Percentiles rank a stretch among this genome's conserved stretches.
These are phyloP conservation scores for Cirrhinus molitorella DNA, from an alignment of 2,797 vertebrate genomes.

Conservation along the genomic window DNA sequence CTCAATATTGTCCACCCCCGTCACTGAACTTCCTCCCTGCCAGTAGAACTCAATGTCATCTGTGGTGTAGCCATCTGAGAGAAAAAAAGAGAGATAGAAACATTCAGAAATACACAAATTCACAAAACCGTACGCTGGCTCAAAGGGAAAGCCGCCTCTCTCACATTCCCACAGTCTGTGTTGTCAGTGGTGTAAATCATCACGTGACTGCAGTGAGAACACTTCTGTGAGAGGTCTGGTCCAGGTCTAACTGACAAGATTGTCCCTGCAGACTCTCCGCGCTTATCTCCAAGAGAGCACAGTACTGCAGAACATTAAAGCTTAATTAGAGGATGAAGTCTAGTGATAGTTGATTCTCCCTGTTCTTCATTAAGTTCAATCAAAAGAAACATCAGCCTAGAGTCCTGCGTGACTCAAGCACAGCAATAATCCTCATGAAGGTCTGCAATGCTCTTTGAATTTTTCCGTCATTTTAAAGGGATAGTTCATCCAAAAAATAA, in stretches of 20 bases:
- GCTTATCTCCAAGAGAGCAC: conserved; percentile 48
- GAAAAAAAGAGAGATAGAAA: conserved; percentile 13
- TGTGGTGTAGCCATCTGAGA: conserved; percentile 92
- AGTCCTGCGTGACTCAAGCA: conserved; percentile 23
- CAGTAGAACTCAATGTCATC: conserved; percentile 98
- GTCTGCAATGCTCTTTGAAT: not conserved
- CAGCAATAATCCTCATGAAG: not conserved
- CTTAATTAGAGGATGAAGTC: conserved; percentile 45
- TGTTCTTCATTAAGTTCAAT: conserved; percentile 32
- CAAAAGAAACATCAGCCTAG: conserved; percentile 24
- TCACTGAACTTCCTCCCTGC: conserved; percentile 90
- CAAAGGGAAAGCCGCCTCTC: conserved; percentile 17
- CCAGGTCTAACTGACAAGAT: conserved; percentile 51
- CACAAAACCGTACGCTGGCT: not conserved
- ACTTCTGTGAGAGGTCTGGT: conserved; percentile 34
- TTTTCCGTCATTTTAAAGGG: not conserved
- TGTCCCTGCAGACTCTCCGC: conserved; percentile 31
- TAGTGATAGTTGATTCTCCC: conserved; percentile 17
- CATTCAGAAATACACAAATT: not conserved
- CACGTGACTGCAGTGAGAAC: conserved; percentile 40
- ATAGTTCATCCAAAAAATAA: too few species aligned
- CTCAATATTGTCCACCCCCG: conserved; percentile 92
- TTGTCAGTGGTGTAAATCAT: conserved; percentile 51
- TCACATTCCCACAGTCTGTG: conserved; percentile 35
- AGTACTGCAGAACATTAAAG: conserved; percentile 39